These are phyloP conservation scores for Apus apus DNA, from an alignment of 2,113 vertebrate genomes.

Conservation along the genomic window DNA sequence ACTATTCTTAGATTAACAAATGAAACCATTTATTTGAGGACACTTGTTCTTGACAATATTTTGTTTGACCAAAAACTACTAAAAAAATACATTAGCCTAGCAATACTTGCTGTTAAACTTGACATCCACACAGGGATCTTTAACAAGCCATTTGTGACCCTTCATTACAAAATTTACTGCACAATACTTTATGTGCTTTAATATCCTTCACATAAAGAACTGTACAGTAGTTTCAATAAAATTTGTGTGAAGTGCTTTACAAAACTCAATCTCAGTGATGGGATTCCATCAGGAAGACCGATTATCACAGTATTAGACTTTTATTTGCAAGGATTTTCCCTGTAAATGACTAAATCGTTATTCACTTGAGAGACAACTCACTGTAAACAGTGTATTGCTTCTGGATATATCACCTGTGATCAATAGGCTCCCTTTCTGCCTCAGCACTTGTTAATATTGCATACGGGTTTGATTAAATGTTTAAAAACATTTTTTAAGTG, in stretches of 20 bases:
- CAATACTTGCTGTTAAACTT: constrained; percentile 55
- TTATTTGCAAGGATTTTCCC: constrained; percentile 51
- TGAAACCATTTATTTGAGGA: constrained; percentile 13
- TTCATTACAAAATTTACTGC: constrained; percentile 68
- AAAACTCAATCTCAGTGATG: constrained; percentile 19
- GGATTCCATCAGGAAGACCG: constrained; percentile 1
- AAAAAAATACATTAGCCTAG: constrained; percentile 35
- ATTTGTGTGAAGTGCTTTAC: constrained; percentile 50
- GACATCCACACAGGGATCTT: constrained; percentile 44
- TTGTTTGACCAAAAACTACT: constrained; percentile 57
- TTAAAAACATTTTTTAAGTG: constrained; percentile 49
- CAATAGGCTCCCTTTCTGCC: constrained; percentile 47
- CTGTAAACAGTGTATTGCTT: constrained; percentile 61
- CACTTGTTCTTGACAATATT: constrained; percentile 48
- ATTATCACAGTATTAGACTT: constrained; percentile 26
- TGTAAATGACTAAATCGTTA: constrained; percentile 60
- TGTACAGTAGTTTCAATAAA: constrained; percentile 65
- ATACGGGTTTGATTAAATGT: constrained; percentile 23
- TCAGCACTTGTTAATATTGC: constrained; percentile 39
- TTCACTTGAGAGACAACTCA: constrained; percentile 34
- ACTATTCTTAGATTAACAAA: constrained; percentile 23
- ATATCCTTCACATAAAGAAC: constrained; percentile 60
- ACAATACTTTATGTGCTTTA: constrained; percentile 62
- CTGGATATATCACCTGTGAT: constrained; percentile 61
- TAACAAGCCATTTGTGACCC: constrained; percentile 56